Conservation (phyloP, 2,113 vertebrate species). For the Tyto alba region DNA sequence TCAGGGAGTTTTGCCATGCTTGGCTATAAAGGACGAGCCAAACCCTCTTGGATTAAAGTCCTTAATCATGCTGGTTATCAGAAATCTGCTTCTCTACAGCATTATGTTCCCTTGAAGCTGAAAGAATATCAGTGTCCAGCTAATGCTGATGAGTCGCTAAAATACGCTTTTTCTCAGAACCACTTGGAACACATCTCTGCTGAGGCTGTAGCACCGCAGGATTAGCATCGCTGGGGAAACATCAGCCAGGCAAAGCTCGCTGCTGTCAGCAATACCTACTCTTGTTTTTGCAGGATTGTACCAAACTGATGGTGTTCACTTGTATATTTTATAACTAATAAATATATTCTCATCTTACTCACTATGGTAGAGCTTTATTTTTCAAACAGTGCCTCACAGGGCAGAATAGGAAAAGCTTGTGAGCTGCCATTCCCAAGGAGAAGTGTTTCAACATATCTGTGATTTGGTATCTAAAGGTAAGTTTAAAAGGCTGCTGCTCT, state of each 20-base stretch:
- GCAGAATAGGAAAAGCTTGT: neutral
- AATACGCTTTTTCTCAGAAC: neutral
- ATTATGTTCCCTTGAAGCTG: conserved; percentile 36
- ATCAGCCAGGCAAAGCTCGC: neutral
- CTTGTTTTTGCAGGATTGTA: neutral
- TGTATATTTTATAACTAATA: conserved; percentile 26
- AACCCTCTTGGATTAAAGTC: conserved; percentile 55
- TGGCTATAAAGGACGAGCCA: conserved; percentile 33
- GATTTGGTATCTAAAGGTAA: neutral
- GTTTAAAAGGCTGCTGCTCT: neutral
- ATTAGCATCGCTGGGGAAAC: neutral
- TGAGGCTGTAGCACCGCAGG: neutral
- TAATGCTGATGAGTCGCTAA: neutral
- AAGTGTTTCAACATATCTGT: neutral
- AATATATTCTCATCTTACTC: neutral
- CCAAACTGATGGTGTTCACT: neutral
- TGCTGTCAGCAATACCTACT: neutral
- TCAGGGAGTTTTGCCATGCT: conserved; percentile 58
- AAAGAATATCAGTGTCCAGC: conserved; percentile 23
- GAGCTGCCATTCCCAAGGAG: neutral
- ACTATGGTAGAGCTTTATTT: neutral
- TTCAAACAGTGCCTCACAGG: neutral
- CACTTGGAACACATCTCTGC: neutral
- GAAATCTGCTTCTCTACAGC: conserved; percentile 29
- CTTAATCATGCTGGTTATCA: conserved; percentile 1